These are phyloP conservation scores for Trematomus loennbergii DNA, from an alignment of 2,113 vertebrate genomes.

Conservation along the genomic window DNA sequence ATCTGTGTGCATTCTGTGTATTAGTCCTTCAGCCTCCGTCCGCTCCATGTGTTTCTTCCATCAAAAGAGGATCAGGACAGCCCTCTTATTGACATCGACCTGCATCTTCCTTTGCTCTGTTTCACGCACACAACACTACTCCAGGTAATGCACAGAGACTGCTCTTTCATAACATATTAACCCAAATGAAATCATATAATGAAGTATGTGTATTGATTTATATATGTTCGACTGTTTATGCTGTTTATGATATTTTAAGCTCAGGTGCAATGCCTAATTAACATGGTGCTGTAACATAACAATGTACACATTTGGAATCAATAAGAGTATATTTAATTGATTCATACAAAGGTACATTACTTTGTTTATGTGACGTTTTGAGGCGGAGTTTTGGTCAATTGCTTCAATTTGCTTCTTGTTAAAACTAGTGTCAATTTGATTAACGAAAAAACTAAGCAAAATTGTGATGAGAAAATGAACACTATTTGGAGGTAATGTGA, in stretches of 20 bases:
- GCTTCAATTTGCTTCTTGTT: no score
- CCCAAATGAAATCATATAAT: not conserved
- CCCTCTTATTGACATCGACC: conserved; percentile 91
- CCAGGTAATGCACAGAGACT: conserved; percentile 83
- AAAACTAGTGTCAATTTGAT: no score
- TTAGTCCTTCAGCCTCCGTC: conserved; percentile 91
- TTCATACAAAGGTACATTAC: not conserved
- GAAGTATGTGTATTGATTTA: not conserved
- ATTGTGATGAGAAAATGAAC: no score
- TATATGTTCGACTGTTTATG: no score
- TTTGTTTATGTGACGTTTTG: not conserved
- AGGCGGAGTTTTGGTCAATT: no score
- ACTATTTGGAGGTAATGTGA: no score
- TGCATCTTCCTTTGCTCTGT: conserved; percentile 94
- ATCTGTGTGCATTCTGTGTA: conserved; percentile 16
- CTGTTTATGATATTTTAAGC: no score
- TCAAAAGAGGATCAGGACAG: conserved; percentile 89
- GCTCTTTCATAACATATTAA: not conserved
- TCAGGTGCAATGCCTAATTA: no score
- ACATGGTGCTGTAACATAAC: no score
- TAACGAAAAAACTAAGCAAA: no score
- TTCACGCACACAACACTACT: conserved; percentile 90
- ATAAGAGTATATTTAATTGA: not conserved
- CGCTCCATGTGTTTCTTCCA: conserved; percentile 92
- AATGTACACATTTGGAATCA: no score